These are phyloP conservation scores for Emydura subglobosa DNA, from an alignment of 2,113 vertebrate genomes.

Conservation along the genomic window DNA sequence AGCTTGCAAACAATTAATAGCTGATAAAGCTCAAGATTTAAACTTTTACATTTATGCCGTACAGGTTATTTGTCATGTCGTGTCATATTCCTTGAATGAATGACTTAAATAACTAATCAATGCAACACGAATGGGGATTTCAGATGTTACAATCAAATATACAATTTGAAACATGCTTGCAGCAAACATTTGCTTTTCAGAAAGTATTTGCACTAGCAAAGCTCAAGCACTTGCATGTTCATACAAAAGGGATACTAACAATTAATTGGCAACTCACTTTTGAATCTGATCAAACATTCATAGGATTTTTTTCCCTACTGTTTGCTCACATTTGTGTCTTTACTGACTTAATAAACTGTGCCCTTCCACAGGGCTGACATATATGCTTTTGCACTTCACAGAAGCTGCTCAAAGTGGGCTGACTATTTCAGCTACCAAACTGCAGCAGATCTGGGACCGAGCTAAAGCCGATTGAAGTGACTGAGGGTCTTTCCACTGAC, in stretches of 20 bases:
- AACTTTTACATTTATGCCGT: not conserved
- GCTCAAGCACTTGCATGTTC: not conserved
- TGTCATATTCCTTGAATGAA: not conserved
- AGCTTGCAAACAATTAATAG: not conserved
- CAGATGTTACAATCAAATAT: not conserved
- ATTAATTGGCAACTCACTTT: not conserved
- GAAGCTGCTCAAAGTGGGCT: not conserved
- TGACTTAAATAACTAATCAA: not conserved
- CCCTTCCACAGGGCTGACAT: not conserved
- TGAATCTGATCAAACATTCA: not conserved
- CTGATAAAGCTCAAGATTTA: not conserved
- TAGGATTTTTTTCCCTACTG: not conserved
- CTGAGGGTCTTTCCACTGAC: not conserved
- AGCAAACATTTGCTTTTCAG: not conserved
- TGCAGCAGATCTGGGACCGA: not conserved
- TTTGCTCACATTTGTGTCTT: not conserved
- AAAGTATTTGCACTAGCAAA: not conserved
- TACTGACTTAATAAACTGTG: not conserved
- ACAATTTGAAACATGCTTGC: not conserved
- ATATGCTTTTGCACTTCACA: not conserved
- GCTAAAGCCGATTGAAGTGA: not conserved
- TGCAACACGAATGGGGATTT: not conserved
- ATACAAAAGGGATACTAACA: accelerated
- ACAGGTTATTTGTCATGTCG: not conserved
- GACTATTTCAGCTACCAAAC: not conserved